Percentiles rank a stretch among this genome's conserved stretches.
Conservation (phyloP, 2,797 vertebrate species). For the Rhinophrynus dorsalis region DNA sequence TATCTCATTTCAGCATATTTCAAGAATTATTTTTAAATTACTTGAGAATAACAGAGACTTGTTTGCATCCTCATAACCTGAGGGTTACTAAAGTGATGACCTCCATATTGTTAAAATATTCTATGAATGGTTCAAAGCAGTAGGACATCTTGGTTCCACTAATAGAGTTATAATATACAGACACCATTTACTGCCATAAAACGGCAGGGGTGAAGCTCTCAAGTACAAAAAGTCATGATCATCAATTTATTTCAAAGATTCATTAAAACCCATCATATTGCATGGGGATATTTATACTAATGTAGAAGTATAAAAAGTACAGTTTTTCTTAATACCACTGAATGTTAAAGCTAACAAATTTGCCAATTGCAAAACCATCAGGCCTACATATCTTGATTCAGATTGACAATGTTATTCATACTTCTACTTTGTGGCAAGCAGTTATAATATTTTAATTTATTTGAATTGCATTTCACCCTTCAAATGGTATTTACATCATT, state of each 20-base stretch:
- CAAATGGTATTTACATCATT: too few species aligned
- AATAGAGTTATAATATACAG: conserved; percentile 51
- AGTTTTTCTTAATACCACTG: too few species aligned
- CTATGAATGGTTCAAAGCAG: conserved; percentile 47
- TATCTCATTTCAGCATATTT: not conserved
- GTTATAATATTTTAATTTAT: not conserved
- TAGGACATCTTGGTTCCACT: conserved; percentile 49
- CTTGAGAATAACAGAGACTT: conserved; percentile 47
- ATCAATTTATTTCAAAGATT: conserved; percentile 53
- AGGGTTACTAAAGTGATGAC: conserved; percentile 50
- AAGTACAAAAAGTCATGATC: conserved; percentile 47
- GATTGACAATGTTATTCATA: not conserved
- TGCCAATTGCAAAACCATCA: not conserved
- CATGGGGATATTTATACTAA: conserved; percentile 17
- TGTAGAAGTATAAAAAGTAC: not conserved
- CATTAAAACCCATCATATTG: conserved; percentile 48
- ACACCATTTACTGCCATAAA: conserved; percentile 53
- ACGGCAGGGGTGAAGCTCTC: conserved; percentile 44
- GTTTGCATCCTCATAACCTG: conserved; percentile 35
- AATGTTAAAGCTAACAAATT: not conserved
- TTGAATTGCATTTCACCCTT: not conserved
- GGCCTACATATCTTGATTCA: not conserved
- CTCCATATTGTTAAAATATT: conserved; percentile 49
- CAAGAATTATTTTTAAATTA: conserved; percentile 9
- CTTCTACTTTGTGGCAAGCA: not conserved